These are phyloP conservation scores for Apogon hyalosoma DNA, from an alignment of 2,797 vertebrate species.

Conservation along the genomic window DNA sequence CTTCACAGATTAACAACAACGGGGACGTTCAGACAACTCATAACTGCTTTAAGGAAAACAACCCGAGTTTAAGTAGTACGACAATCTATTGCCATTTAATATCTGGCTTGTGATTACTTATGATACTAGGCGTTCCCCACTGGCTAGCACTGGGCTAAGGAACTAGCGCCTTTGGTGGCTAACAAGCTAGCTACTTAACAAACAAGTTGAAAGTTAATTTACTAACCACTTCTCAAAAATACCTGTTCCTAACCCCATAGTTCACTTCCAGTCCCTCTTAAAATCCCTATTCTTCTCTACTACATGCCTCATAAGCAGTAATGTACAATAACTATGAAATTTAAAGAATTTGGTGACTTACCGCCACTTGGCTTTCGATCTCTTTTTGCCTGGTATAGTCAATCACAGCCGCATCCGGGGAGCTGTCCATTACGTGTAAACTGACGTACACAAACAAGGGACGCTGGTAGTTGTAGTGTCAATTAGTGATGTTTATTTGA, in stretches of 20 bases:
- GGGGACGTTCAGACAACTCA: background rate
- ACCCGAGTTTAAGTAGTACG: background rate
- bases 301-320: background rate
- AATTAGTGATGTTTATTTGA: background rate
- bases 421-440: slow-evolving; percentile 76
- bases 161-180: slow-evolving; percentile 76
- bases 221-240: slow-evolving; percentile 12
- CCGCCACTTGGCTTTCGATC: slow-evolving; percentile 83
- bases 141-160: slow-evolving; percentile 77
- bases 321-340: slow-evolving; percentile 12
- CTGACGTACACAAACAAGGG: slow-evolving; percentile 33
- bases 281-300: background rate
- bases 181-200: slow-evolving; percentile 77
- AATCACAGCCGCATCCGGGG: slow-evolving; percentile 86
- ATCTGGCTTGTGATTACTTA: slow-evolving; percentile 26
- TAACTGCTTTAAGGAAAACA: background rate
- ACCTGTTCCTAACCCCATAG: background rate
- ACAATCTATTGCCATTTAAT: background rate
- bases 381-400: slow-evolving; percentile 79
- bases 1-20: background rate
- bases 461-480: slow-evolving; percentile 74
- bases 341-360: slow-evolving; percentile 74
- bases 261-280: background rate
- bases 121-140: slow-evolving; percentile 80
- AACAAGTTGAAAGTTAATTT: slow-evolving; percentile 75